Evolutionary conservation across 2,797 vertebrate species (phyloP), one percentile per base, ranked within the genome.

Genomic region (Echiichthys vipera): DNA sequence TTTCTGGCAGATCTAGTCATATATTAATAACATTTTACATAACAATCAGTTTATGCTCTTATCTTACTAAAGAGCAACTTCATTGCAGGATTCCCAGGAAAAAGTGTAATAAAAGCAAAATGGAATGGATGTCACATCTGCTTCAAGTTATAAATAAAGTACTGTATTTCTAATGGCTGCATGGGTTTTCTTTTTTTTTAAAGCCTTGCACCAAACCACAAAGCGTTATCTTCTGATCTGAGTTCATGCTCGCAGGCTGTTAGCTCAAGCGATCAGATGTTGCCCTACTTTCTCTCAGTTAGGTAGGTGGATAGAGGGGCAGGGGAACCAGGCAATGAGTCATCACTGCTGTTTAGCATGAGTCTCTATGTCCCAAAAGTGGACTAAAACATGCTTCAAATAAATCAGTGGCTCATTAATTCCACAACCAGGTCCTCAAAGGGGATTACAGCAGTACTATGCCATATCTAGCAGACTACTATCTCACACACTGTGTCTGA

Each of bases 401-500:
- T 91, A 93, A 89, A 90, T 89, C 83, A 89, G 61, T 46, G 71
- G 68, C 84, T 92, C 87, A 87, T 93, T 91, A 89, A 74, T 72
- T 79, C 71, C 17, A 65, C 68, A 76, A 57, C 76, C 39, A 65
- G 65, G 66, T 50, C 78, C 75, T 81, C 78, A 32, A 42, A 72
- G 37, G 75, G 83, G 84, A 85, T 80, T 77, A 76, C 55, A 80
- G 74, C 64, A 64, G 73, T 34, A 27, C 63, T 36, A 47, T 66
- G 63, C 49, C 36, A 68, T 49, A 68, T 80, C 63, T 55, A 73
- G 68, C 65, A 71, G 74, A 77, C 65, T 62, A 55, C 65, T 83
- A 77, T 70, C 74, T 80, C 66, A 70, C 59, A 87, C 50, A 63
- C 74, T 77, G 64, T 55, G 77, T 18, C 62, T 71, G 69, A 82